phyloP scores from a whole-genome alignment of 35 echinoderm and acorn worm species.

The Apostichopus parvimensis region DNA sequence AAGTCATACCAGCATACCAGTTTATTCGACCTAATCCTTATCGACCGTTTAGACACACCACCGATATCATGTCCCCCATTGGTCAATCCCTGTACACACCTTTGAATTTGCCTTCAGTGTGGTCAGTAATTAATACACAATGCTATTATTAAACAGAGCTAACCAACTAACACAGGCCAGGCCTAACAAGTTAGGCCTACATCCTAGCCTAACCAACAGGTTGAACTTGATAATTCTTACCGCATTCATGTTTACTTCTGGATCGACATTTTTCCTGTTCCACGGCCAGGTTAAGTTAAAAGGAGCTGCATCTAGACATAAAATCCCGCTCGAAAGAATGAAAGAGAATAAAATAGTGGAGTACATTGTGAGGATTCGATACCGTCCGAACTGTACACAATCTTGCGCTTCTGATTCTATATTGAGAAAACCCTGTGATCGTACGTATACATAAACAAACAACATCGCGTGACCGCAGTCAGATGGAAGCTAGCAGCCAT shows the following conservation, averaged over 20 bases:
- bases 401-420: too few species aligned
- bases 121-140: too few species aligned
- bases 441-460: too few species aligned
- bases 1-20: neutral
- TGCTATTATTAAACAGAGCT: too few species aligned
- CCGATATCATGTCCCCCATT: neutral
- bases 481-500: too few species aligned
- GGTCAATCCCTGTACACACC: conserved; percentile 39
- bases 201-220: too few species aligned
- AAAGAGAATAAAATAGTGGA: neutral
- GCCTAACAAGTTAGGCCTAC: too few species aligned
- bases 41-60: neutral
- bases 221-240: conserved; percentile 19
- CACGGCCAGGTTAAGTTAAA: conserved; percentile 14
- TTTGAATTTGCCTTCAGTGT: conserved; percentile 11
- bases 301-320: neutral
- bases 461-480: too few species aligned
- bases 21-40: neutral
- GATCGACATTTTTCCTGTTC: conserved; percentile 41
- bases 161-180: too few species aligned
- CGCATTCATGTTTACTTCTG: conserved; percentile 61
- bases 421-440: too few species aligned
- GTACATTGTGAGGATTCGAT: neutral
- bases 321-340: neutral
- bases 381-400: too few species aligned